Conservation (phyloP, 2,888 invertebrate genomes). For the Thymelicus lineola region DNA sequence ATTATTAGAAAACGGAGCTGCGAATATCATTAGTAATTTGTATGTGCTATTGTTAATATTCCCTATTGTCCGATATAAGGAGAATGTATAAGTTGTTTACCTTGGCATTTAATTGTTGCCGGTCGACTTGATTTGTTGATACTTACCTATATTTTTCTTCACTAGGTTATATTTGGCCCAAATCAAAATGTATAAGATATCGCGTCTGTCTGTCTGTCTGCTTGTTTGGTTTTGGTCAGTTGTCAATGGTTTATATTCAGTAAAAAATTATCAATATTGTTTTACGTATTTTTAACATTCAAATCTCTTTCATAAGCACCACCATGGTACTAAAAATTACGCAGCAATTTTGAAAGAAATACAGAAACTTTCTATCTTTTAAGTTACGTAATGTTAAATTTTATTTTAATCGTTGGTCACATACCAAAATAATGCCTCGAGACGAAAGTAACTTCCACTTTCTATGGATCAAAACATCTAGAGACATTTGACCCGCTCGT, state of each 20-base stretch:
- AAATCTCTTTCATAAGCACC: no score
- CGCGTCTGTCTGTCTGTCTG: no score
- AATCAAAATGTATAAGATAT: constrained; percentile 39
- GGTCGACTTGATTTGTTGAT: constrained; percentile 37
- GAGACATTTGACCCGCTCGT: constrained; percentile 7
- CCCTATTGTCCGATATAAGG: constrained; percentile 49
- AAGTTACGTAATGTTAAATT: neutral
- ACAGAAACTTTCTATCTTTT: neutral
- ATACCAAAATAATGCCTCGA: neutral
- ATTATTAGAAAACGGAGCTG: neutral
- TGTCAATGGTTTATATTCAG: no score
- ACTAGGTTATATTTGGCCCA: constrained; percentile 33
- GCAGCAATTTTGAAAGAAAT: neutral
- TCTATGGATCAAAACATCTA: constrained; percentile 7
- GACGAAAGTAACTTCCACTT: constrained; percentile 5
- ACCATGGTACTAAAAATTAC: neutral
- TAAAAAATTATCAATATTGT: no score
- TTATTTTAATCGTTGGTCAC: constrained; percentile 3
- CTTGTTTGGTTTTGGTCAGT: no score
- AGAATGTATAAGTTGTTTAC: constrained; percentile 71
- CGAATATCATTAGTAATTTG: constrained; percentile 17
- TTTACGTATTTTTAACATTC: no score
- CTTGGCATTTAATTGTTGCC: constrained; percentile 72
- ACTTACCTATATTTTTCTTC: constrained; percentile 37
- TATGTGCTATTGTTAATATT: constrained; percentile 44